Base-by-base conservation (phyloP, 1,140 invertebrate genomes). In the Drosophila seguyi region DNA sequence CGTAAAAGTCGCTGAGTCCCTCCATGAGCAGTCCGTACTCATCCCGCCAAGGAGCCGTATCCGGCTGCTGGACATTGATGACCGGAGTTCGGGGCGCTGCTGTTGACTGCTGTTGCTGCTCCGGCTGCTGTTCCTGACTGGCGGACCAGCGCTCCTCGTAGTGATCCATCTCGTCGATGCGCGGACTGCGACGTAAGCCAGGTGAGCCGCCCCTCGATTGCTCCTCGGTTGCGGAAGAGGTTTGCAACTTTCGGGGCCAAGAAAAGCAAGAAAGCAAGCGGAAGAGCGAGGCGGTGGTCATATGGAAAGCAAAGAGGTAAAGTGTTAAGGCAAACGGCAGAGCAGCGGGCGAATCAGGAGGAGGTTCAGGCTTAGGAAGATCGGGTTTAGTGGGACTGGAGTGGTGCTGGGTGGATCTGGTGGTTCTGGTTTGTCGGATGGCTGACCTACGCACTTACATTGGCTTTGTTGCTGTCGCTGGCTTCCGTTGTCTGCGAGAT, bases 1-100 rank as follows among this genome's bases (percentile, higher is more conserved):
- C 91, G n/a, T 92, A 92, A 20, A 92, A 92, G 20, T 92, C 91
- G 57, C 91, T 92, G 0, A 92, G 39, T 1, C 91, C 91, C 59
- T 92, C 90, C 83, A 92, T 88, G 0, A 92, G 44, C 4, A 92
- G 58, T 0, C 91, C 91, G n/a, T 87, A 76, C 41, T 90, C 48
- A 79, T 92, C 88, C 0, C 88, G 78, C 91, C 91, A 92, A 2
- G 91, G 80, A 11, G 73, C 91, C 38, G 74, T 78, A 27, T 92
- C 91, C 18, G 88, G 75, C n/a, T 78, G 66, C 6, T 79, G 63
- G 14, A 92, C 41, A 14, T 42, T 60, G 7, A 92, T 92, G 31
- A 38, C 56, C 0, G 91, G 91, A 1, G 62, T n/a, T 41, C 10
- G 16, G 2, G 20, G 27, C 18, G 14, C 1, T 18, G 78, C 29